Conservation (phyloP, 1,140 invertebrate genomes). For the Chrysomallon squamiferum region DNA sequence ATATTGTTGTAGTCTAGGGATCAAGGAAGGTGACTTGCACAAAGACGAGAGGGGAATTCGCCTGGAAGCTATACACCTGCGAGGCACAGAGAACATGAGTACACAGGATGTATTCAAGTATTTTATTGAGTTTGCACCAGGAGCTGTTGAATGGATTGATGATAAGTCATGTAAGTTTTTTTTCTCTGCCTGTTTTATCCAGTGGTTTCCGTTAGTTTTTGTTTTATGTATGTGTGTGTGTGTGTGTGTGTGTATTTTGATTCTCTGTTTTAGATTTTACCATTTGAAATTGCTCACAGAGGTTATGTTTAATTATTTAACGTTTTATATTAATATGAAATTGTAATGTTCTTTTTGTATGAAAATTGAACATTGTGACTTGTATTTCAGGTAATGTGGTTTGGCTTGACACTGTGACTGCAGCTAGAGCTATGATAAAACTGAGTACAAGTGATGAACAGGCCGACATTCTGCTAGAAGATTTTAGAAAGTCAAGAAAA, state of each 20-base stretch:
- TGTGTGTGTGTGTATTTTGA: too few relatives aligned
- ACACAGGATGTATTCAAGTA: conserved; percentile 81
- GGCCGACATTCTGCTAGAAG: conserved; percentile 6
- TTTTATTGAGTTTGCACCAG: conserved; percentile 76
- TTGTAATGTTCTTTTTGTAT: too few relatives aligned
- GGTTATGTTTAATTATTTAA: not conserved
- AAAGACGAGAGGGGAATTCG: conserved; percentile 70
- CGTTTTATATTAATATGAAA: too few relatives aligned
- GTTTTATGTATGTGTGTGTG: not conserved
- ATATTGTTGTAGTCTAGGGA: conserved; percentile 64
- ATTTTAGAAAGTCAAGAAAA: conserved; percentile 2
- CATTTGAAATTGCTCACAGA: not conserved
- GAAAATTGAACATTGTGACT: too few relatives aligned
- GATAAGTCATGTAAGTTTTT: conserved; percentile 76
- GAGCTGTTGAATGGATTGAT: conserved; percentile 81
- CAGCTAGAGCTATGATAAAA: conserved; percentile 74
- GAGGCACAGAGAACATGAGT: conserved; percentile 77
- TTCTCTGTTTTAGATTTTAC: not conserved
- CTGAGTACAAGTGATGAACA: conserved; percentile 60
- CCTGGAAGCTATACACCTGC: conserved; percentile 77
- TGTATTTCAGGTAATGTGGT: conserved; percentile 76
- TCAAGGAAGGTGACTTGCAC: conserved; percentile 65
- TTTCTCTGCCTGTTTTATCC: too few relatives aligned
- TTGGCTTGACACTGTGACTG: conserved; percentile 75
- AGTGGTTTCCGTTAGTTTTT: not conserved